Evolutionary conservation across 2,797 vertebrate species (phyloP).

Genomic region (Myripristis murdjan): DNA sequence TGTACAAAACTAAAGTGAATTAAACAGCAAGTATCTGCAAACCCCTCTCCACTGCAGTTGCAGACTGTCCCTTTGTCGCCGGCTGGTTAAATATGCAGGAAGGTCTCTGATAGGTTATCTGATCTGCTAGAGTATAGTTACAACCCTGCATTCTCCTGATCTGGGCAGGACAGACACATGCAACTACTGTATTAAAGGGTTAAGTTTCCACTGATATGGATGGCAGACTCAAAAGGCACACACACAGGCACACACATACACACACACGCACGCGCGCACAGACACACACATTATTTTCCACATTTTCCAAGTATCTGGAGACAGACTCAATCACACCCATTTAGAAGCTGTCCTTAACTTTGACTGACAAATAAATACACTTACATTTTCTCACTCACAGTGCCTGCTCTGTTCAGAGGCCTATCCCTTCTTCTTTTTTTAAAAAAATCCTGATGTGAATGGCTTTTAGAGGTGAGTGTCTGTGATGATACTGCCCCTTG

Average conservation of each 20-base stretch:
- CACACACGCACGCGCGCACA: too few relatives aligned
- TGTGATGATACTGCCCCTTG: constrained; percentile 41
- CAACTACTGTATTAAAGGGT: constrained; percentile 69
- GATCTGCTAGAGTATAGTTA: constrained; percentile 77
- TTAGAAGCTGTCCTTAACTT: constrained; percentile 72
- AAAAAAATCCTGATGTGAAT: constrained; percentile 55
- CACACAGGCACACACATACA: constrained; percentile 33
- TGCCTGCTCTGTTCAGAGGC: constrained; percentile 64
- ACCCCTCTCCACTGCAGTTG: constrained; percentile 12
- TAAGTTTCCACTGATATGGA: constrained; percentile 63
- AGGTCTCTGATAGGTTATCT: constrained; percentile 74
- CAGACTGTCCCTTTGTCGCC: constrained; percentile 31
- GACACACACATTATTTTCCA: constrained; percentile 64
- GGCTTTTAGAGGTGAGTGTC: constrained; percentile 59
- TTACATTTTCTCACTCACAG: constrained; percentile 74
- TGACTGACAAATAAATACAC: constrained; percentile 79
- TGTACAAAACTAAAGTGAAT: constrained; percentile 22
- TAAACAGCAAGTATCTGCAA: constrained; percentile 19
- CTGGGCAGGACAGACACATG: constrained; percentile 52
- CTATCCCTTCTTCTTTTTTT: constrained; percentile 15
- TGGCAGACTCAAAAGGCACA: constrained; percentile 29
- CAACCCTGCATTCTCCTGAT: constrained; percentile 68
- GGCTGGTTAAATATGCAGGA: constrained; percentile 80
- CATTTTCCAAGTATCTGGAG: constrained; percentile 73
- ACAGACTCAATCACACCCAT: constrained; percentile 64